Evolutionary conservation across 1,140 invertebrate genomes (phyloP).

Genomic region (Oreohelix idahoensis): DNA sequence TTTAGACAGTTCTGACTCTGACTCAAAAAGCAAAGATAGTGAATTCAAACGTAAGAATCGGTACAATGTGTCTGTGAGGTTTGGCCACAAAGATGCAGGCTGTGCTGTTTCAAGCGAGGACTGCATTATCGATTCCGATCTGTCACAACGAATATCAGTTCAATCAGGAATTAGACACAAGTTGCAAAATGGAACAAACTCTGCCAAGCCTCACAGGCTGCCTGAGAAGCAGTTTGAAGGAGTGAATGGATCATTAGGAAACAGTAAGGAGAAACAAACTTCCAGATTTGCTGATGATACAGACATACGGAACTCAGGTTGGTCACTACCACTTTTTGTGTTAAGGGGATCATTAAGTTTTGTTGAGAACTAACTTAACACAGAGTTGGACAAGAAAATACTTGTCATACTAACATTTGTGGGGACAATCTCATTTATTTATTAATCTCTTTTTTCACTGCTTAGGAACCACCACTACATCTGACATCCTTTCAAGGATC

Average conservation of each 20-base stretch:
- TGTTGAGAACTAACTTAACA: no score
- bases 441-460: no score
- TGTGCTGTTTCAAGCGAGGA: neutral
- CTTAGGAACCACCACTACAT: no score
- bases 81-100: neutral
- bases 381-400: no score
- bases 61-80: neutral
- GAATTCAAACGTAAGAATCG: neutral
- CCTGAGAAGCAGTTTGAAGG: neutral
- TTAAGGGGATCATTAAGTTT: no score
- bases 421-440: no score
- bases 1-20: neutral
- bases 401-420: no score
- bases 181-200: neutral
- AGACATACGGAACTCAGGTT: neutral
- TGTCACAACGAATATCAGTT: neutral
- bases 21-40: neutral
- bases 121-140: neutral
- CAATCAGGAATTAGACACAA: neutral
- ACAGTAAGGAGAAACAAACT: neutral
- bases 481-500: no score
- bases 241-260: neutral
- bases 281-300: conserved; percentile 18
- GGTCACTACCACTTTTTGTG: no score
- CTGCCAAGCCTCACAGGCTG: neutral